A percentile compares a stretch with the other conserved stretches of the same genome.
Conservation (phyloP, 2,888 invertebrate species). For the Pseudanteris insignis region DNA sequence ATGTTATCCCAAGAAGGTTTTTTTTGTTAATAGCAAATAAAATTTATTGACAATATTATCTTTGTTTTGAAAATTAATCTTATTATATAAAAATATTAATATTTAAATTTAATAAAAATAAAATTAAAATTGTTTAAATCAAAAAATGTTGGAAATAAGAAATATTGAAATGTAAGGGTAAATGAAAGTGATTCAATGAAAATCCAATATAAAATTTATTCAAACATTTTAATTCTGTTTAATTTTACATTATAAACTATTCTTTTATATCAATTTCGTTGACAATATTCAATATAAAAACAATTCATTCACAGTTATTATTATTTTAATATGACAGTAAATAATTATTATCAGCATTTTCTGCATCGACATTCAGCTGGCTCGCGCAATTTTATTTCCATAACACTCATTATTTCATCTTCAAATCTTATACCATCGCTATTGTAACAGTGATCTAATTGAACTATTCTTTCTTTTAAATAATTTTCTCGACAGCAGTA, state of each 20-base stretch:
- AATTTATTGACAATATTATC: too few species aligned
- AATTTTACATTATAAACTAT: background rate
- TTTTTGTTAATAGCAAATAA: too few species aligned
- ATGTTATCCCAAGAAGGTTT: slow-evolving; percentile 25
- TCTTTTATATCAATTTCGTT: background rate
- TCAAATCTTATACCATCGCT: slow-evolving; percentile 83
- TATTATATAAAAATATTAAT: background rate
- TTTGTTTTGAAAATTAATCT: too few species aligned
- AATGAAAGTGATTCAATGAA: too few species aligned
- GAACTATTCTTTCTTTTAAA: slow-evolving; percentile 81
- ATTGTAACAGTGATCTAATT: slow-evolving; percentile 86
- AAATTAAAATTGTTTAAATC: background rate
- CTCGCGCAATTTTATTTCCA: slow-evolving; percentile 86
- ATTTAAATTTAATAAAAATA: background rate
- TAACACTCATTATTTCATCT: slow-evolving; percentile 74
- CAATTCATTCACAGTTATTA: too few species aligned
- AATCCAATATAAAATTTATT: too few species aligned
- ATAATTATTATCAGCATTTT: slow-evolving; percentile 92
- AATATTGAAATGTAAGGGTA: background rate
- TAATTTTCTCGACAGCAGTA: slow-evolving; percentile 91
- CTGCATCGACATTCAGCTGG: slow-evolving; percentile 91
- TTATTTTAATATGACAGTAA: too few species aligned
- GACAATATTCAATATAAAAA: too few species aligned
- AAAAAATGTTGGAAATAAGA: background rate
- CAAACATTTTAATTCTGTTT: too few species aligned